A percentile compares a stretch with the other conserved stretches of the same genome.
Evolutionary conservation across 2,888 invertebrate genomes (phyloP).

Genomic region (Aphrophora alni): DNA sequence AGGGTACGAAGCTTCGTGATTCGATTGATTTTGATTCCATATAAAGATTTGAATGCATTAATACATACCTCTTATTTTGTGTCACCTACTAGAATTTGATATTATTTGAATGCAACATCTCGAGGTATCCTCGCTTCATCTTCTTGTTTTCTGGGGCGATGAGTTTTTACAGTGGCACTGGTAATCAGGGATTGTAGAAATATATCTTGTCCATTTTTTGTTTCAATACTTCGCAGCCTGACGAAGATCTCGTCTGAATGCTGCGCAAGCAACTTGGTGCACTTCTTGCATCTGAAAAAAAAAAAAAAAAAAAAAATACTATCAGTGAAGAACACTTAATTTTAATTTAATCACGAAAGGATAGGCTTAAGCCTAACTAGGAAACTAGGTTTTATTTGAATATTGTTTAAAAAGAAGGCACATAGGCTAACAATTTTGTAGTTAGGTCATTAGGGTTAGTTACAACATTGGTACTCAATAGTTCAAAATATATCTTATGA

Average conservation of each 20-base stretch:
- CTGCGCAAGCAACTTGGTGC: not conserved
- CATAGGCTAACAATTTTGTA: too few species aligned
- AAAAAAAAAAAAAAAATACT: not conserved
- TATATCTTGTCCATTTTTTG: slow-evolving; percentile 18
- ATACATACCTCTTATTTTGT: slow-evolving; percentile 26
- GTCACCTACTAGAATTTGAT: slow-evolving; percentile 20
- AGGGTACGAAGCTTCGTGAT: slow-evolving; percentile 17
- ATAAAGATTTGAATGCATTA: slow-evolving; percentile 26
- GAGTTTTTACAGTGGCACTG: not conserved
- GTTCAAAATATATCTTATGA: too few species aligned
- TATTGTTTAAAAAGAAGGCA: too few species aligned
- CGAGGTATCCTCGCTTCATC: slow-evolving; percentile 8
- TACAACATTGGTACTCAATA: too few species aligned
- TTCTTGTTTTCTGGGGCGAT: slow-evolving; percentile 16
- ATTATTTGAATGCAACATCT: slow-evolving; percentile 19
- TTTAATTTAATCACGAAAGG: too few species aligned
- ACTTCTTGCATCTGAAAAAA: slow-evolving; percentile 15
- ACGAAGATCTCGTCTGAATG: slow-evolving; percentile 17
- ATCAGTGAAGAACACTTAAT: too few species aligned
- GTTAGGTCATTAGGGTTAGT: too few species aligned
- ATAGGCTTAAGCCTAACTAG: too few species aligned
- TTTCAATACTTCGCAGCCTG: slow-evolving; percentile 11
- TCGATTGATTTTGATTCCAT: slow-evolving; percentile 26
- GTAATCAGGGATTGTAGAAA: slow-evolving; percentile 16
- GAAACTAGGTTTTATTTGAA: too few species aligned